Evolutionary conservation across 2,797 vertebrate genomes (phyloP), one percentile per base, ranked within the genome.

Genomic region (Spea hammondii): DNA sequence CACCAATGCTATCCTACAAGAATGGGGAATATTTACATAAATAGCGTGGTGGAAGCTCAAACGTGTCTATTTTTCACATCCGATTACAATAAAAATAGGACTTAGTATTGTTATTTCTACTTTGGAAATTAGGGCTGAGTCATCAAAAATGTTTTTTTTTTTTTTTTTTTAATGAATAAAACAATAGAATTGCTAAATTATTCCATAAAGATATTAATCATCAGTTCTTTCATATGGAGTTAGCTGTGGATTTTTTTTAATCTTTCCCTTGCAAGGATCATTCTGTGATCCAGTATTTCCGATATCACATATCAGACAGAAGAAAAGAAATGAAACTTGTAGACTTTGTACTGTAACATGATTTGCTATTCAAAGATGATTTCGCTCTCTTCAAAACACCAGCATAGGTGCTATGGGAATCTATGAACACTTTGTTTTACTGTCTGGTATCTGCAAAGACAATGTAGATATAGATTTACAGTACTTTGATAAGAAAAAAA

Each of bases 21-120:
- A 77, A 70, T 44, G 54, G 44, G 44, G 50, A 62, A 48, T 74
- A 78, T 82, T 82, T 69, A 74, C 70, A 77, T 78, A 77, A 77
- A 50, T 77, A 64, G 32, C 60, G 57, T 48, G 49, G 48, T 17
- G 4, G 47, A 54, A 45, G 64, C 54, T 81, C 57, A 60, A 67
- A 48, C 66, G 8, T 48, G 47, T 74, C 50, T 47, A 60, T 55
- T 77, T 62, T 48, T 51, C 46, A 67, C 45, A 72, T 76, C 13
- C 64, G 49, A 72, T 72, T 51, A 77, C 51, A 65, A 66, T 51
- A 72, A 45, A 46, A 53, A 54, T 49, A 51, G 14, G 1, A 59
- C 55, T 17, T 7, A 50, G 13, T 60, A 55, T 72, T 60, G 44
- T 49, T 72, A 32, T 32, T 32, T 32, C 10, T 64, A 17, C 50